Percentiles rank a stretch among this genome's conserved stretches.
These are phyloP conservation scores for Alces alces DNA, from an alignment of 2,113 vertebrate genomes.

Conservation along the genomic window DNA sequence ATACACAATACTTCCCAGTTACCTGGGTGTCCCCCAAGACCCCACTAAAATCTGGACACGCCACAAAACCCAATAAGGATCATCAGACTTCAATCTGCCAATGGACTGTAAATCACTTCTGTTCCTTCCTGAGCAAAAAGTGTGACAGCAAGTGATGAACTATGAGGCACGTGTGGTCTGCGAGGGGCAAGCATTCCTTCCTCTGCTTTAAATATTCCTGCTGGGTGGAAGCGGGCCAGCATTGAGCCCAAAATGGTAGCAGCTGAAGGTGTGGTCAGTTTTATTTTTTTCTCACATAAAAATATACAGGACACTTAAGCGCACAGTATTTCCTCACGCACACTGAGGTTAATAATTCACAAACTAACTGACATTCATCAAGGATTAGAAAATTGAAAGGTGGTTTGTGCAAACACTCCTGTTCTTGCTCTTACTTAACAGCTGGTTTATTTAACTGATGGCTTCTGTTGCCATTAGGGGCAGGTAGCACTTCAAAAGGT, in stretches of 20 bases:
- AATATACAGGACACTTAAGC: conserved; percentile 40
- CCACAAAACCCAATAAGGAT: rapidly evolving
- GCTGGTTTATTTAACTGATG: conserved; percentile 42
- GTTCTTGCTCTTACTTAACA: conserved; percentile 42
- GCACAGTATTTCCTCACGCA: conserved; percentile 42
- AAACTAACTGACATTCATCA: conserved; percentile 54
- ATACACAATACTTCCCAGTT: background rate
- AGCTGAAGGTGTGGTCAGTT: background rate
- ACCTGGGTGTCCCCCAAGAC: background rate
- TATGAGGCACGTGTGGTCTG: background rate
- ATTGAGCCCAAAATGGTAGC: background rate
- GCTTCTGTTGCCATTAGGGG: conserved; percentile 16
- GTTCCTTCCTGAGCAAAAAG: background rate
- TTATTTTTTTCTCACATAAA: conserved; percentile 56
- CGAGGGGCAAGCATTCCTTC: background rate
- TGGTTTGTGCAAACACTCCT: conserved; percentile 59
- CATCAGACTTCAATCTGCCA: background rate
- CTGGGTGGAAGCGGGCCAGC: background rate
- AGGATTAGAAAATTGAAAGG: conserved; percentile 63
- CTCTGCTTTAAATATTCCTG: background rate
- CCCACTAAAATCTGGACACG: background rate
- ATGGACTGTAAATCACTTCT: background rate
- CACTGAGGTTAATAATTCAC: conserved; percentile 66
- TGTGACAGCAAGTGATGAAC: background rate
- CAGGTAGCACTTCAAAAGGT: conserved; percentile 3